phyloP scores from a whole-genome alignment of 2,888 invertebrate genomes.

The Campoplex nolae region DNA sequence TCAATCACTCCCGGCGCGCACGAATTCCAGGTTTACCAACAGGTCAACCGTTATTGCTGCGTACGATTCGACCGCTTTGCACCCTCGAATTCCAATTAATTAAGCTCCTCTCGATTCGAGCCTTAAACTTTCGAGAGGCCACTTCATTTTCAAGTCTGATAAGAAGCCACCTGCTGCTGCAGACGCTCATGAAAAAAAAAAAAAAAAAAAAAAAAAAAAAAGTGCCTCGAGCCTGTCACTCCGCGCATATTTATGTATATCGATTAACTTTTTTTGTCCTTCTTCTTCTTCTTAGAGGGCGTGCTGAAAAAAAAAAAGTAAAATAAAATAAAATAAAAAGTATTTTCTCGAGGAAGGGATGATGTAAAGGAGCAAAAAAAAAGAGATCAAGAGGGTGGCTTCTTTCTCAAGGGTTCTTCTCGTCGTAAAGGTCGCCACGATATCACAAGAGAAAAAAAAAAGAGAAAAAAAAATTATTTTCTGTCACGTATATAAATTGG shows the following conservation, averaged over 20 bases:
- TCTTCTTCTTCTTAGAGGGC: not conserved
- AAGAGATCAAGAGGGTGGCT: conserved; percentile 7
- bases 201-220: not conserved
- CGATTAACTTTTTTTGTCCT: conserved; percentile 37
- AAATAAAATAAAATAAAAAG: not conserved
- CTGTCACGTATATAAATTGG: conserved; percentile 1
- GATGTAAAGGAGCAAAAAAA: conserved; percentile 21
- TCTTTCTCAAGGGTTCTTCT: conserved; percentile 3
- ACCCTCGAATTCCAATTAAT: not conserved
- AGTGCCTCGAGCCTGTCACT: conserved; percentile 25
- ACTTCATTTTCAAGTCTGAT: not conserved
- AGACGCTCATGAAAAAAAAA: not conserved
- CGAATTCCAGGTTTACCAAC: conserved; percentile 27
- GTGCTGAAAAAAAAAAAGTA: not conserved
- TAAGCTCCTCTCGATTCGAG: not conserved
- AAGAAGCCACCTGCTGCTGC: conserved; percentile 4
- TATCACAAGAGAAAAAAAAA: conserved; percentile 7
- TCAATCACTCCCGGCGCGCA: conserved; percentile 14
- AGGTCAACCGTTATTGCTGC: conserved; percentile 19
- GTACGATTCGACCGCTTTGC: not conserved
- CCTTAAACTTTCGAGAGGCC: conserved; percentile 1
- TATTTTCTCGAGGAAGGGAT: conserved; percentile 28
- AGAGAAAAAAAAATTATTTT: conserved; percentile 21
- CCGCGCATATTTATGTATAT: conserved; percentile 49
- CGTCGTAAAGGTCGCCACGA: not conserved